Percentiles rank a stretch among this genome's conserved stretches.
phyloP scores from a whole-genome alignment of 1,140 invertebrate species.

The Polypedilum pembai region DNA sequence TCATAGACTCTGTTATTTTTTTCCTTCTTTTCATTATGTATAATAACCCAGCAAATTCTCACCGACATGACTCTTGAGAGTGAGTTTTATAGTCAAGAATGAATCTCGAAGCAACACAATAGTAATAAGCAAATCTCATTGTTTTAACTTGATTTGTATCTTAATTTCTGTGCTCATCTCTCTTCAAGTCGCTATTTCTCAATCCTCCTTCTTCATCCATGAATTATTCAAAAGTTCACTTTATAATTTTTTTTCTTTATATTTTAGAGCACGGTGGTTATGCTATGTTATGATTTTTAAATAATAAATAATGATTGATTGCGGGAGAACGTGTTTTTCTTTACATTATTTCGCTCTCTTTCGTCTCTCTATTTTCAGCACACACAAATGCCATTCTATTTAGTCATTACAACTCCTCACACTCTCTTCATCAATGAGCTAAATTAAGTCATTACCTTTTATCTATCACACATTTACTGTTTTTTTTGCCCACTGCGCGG shows the following conservation, averaged over 20 bases:
- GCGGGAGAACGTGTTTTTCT: not conserved
- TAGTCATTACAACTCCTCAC: not conserved
- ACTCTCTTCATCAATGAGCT: no score
- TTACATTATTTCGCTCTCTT: not conserved
- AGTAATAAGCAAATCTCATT: not conserved
- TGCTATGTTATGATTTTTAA: no score
- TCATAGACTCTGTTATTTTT: not conserved
- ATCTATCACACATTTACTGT: not conserved
- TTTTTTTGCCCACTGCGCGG: not conserved
- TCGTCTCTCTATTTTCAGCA: not conserved
- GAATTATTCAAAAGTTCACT: constrained; percentile 16
- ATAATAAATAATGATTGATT: not conserved
- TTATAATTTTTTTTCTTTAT: no score
- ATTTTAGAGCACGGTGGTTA: no score
- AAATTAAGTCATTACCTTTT: constrained; percentile 5
- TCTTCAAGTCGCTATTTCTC: not conserved
- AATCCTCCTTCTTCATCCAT: not conserved
- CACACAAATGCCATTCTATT: not conserved
- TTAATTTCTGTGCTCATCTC: not conserved
- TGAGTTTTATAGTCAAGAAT: constrained; percentile 4
- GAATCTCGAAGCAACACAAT: not conserved
- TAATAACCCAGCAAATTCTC: not conserved
- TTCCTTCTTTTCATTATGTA: not conserved
- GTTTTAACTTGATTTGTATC: constrained; percentile 18
- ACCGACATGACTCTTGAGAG: not conserved